phyloP scores from a whole-genome alignment of 2,113 vertebrate genomes.

The Perca fluviatilis region DNA sequence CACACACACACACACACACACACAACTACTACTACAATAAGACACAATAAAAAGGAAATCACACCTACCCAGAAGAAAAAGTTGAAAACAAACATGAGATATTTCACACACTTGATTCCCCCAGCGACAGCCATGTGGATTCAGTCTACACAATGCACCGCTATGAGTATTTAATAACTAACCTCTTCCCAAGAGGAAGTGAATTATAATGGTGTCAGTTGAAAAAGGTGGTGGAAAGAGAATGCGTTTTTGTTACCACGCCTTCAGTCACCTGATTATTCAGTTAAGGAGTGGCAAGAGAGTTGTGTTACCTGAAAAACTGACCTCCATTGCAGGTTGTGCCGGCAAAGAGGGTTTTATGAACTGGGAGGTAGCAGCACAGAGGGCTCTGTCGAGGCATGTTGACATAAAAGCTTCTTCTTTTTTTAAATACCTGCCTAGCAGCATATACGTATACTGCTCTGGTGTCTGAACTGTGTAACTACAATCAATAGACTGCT shows the following conservation, averaged over 20 bases:
- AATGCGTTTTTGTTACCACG: conserved; percentile 19
- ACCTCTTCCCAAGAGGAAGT: conserved; percentile 1
- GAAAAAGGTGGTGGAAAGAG: background rate
- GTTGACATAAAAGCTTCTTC: background rate
- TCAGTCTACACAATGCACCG: background rate
- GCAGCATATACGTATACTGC: conserved; percentile 18
- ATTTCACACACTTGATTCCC: conserved; percentile 83
- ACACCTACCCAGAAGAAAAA: conserved; percentile 83
- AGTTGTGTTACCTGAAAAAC: background rate
- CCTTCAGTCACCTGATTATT: conserved; percentile 57
- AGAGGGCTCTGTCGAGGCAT: conserved; percentile 56
- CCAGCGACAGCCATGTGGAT: conserved; percentile 70
- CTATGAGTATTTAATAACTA: background rate
- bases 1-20: background rate
- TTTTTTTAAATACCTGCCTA: conserved; percentile 3
- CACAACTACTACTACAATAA: background rate
- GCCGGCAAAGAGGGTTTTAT: background rate
- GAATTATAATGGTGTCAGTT: conserved; percentile 9
- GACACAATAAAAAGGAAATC: conserved; percentile 16
- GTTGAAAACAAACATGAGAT: conserved; percentile 82
- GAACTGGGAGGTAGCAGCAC: conserved; percentile 5
- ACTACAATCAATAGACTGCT: conserved; percentile 4
- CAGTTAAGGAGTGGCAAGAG: conserved; percentile 50
- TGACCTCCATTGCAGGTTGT: background rate
- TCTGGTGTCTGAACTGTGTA: conserved; percentile 9